Base-by-base conservation (phyloP, 2,113 vertebrate species). In the Neogale vison region DNA sequence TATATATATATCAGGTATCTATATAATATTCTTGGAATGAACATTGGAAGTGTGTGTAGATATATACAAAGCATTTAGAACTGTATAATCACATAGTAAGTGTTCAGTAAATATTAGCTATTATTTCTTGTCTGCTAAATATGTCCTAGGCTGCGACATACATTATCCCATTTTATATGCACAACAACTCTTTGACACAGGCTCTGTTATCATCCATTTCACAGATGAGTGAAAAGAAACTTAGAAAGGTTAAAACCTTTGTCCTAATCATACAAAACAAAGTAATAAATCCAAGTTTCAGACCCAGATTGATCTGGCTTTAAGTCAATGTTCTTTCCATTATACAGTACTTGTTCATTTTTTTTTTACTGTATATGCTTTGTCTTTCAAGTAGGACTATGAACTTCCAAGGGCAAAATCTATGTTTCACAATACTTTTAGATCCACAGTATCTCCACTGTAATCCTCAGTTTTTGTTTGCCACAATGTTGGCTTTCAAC, bases 221-320 rank as follows among this genome's bases (percentile, higher is more conserved):
- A 57, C 10, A 59, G 52, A 81, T 63, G 47, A 89, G 11, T 80
- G 67, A 42, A 86, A 74, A 45, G 45, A 89, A 59, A 21, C 8
- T 59, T 50, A 88, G 23, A 72, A 90, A 55, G 10, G 2, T 80
- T 72, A 93, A 79, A 57, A 88, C 1, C 90, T 47, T 67, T 59
- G 31, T 39, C 26, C 6, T 93, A 90, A 39, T 90, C 42, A 67
- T 65, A 88, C 4, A 87, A 88, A 96, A 63, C 31, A 97, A 96
- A 94, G 14, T 36, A 5, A 39, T 47, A 86, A 34, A 76, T 82
- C 23, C 34, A 92, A 36, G 24, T 71, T 84, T 88, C 52, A 93
- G 83, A 84, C 9, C n/a, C 14, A 84, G 11, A 79, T 72, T 93
- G 21, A 45, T 34, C 52, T 74, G n/a, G n/a, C 11, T 93, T 47